These are phyloP conservation scores for Piaya cayana DNA, from an alignment of 2,113 vertebrate genomes.

Conservation along the genomic window DNA sequence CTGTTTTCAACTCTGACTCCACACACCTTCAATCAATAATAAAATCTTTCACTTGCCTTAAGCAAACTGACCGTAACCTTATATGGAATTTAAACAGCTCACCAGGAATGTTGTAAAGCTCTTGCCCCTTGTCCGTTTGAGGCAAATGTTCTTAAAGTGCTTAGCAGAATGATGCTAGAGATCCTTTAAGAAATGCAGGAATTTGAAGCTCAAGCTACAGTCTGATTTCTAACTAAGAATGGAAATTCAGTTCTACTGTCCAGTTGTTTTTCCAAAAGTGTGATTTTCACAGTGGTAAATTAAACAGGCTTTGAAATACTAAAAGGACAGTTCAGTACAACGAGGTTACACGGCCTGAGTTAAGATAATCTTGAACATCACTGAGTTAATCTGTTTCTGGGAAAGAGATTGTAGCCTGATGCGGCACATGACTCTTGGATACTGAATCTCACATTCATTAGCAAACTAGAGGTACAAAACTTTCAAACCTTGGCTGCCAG, in stretches of 20 bases:
- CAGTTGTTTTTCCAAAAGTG: background rate
- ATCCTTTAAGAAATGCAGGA: conserved; percentile 32
- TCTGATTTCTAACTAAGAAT: background rate
- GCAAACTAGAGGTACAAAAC: background rate
- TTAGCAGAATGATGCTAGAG: background rate
- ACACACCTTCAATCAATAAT: background rate
- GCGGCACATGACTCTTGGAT: background rate
- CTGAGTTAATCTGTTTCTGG: background rate
- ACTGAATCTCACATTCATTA: background rate
- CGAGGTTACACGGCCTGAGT: background rate
- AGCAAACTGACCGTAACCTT: background rate
- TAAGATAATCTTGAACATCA: background rate
- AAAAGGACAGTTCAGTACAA: background rate
- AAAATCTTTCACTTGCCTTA: background rate
- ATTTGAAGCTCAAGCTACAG: background rate
- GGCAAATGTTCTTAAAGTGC: background rate
- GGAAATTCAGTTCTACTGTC: background rate
- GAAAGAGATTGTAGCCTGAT: background rate
- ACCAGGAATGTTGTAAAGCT: conserved; percentile 41
- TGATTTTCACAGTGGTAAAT: background rate
- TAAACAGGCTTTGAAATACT: background rate
- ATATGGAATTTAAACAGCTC: conserved; percentile 15
- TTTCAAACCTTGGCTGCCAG: background rate
- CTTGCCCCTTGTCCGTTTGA: background rate
- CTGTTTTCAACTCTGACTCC: background rate